Percentiles rank a stretch among this genome's conserved stretches.
phyloP scores from a whole-genome alignment of 2,888 invertebrate genomes.

The Ashinkailepas kermadecensis region DNA sequence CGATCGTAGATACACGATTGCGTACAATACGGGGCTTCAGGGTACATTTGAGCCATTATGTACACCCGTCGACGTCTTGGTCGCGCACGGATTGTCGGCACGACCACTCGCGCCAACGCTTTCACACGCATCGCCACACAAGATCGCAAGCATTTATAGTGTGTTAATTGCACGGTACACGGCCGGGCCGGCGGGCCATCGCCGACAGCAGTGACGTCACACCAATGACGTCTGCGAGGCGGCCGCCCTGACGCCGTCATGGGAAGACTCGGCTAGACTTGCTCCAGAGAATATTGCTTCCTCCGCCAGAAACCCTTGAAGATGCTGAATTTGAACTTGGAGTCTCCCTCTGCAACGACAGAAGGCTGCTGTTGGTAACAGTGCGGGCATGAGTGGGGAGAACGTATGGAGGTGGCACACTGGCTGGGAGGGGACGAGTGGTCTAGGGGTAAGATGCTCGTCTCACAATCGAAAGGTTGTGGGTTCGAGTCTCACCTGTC shows the following conservation, averaged over 20 bases:
- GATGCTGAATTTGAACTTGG: slow-evolving; percentile 51
- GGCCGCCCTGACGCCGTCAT: background rate
- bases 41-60: too few relatives aligned
- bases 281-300: slow-evolving; percentile 73
- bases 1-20: background rate
- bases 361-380: too few relatives aligned
- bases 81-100: too few relatives aligned
- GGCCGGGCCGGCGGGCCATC: background rate
- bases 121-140: background rate
- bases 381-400: too few relatives aligned
- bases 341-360: slow-evolving; percentile 14
- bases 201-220: background rate
- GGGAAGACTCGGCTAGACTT: background rate
- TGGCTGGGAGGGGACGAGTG: too few relatives aligned
- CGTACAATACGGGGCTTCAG: background rate
- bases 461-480: too few relatives aligned
- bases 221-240: background rate
- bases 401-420: too few relatives aligned
- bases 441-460: too few relatives aligned
- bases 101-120: background rate
- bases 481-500: too few relatives aligned
- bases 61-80: background rate
- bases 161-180: background rate
- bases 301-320: slow-evolving; percentile 84
- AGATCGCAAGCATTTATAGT: background rate